These are phyloP conservation scores for Endomychus coccineus DNA, from an alignment of 2,888 invertebrate species.

Conservation along the genomic window DNA sequence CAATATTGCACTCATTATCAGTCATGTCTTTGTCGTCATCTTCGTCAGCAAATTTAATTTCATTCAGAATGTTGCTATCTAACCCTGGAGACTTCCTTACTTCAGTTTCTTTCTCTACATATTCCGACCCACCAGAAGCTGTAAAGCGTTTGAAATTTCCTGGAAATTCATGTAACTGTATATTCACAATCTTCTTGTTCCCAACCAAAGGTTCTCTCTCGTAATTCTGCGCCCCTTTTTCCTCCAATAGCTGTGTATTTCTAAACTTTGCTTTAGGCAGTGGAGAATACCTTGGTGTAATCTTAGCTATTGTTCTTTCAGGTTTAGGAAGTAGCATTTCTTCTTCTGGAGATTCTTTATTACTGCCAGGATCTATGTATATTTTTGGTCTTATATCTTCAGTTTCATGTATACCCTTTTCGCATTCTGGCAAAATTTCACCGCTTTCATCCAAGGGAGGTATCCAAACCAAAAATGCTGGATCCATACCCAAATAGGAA, in stretches of 20 bases:
- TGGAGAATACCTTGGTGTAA: constrained; percentile 26
- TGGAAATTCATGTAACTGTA: constrained; percentile 36
- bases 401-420: constrained; percentile 46
- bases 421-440: constrained; percentile 56
- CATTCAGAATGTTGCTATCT: constrained; percentile 53
- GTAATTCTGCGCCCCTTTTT: constrained; percentile 24
- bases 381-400: constrained; percentile 38
- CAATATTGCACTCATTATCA: too few species aligned
- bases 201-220: constrained; percentile 27
- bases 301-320: constrained; percentile 23
- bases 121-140: constrained; percentile 21
- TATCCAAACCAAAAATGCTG: constrained; percentile 81
- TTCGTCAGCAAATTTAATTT: constrained; percentile 65
- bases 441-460: constrained; percentile 67
- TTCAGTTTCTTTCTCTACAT: constrained; percentile 57
- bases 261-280: constrained; percentile 27
- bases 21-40: constrained; percentile 50
- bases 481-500: constrained; percentile 83
- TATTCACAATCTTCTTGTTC: constrained; percentile 25
- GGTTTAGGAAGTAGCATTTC: constrained; percentile 45
- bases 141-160: constrained; percentile 8
- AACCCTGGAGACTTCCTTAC: constrained; percentile 58
- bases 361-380: constrained; percentile 55
- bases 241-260: constrained; percentile 28
- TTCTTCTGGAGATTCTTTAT: constrained; percentile 60